These are phyloP conservation scores for Drosophila ogumai DNA, from an alignment of 1,140 invertebrate genomes.

Conservation along the genomic window DNA sequence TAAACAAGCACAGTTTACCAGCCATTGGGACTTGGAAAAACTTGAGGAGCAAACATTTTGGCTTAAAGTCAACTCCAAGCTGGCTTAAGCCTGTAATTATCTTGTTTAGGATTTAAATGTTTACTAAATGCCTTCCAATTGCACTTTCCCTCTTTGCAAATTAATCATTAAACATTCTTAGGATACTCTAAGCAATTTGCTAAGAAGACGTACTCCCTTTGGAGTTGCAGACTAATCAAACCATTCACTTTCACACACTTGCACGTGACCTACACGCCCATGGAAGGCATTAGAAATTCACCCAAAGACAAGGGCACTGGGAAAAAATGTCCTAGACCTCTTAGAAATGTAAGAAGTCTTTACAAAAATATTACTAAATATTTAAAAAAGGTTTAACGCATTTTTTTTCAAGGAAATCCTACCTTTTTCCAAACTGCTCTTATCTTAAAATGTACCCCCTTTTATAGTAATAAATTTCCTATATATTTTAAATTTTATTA, in stretches of 20 bases:
- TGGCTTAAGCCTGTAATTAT: slow-evolving; percentile 7
- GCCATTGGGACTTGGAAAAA: slow-evolving; percentile 7
- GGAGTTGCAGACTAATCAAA: slow-evolving; percentile 44
- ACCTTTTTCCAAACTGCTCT: accelerated
- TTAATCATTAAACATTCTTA: slow-evolving; percentile 6
- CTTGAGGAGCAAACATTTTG: neutral
- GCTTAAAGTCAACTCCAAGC: slow-evolving; percentile 9
- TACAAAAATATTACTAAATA: accelerated
- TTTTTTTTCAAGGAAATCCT: neutral
- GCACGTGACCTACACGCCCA: slow-evolving; percentile 51
- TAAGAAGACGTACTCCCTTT: slow-evolving; percentile 2
- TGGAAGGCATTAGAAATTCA: neutral
- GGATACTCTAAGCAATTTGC: slow-evolving; percentile 10
- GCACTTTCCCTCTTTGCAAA: slow-evolving; percentile 1
- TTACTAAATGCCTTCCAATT: slow-evolving; percentile 1
- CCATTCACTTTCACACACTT: slow-evolving; percentile 72
- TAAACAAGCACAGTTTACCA: slow-evolving; percentile 30
- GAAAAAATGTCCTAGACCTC: neutral
- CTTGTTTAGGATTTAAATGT: slow-evolving; percentile 1
- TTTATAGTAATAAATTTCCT: accelerated
- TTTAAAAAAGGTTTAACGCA: too few relatives aligned
- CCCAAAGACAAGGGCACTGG: slow-evolving; percentile 5
- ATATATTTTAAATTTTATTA: too few relatives aligned
- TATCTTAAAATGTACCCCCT: neutral
- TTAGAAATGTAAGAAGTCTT: too few relatives aligned